Conservation (phyloP, 2,113 vertebrate genomes). For the Myodes glareolus region DNA sequence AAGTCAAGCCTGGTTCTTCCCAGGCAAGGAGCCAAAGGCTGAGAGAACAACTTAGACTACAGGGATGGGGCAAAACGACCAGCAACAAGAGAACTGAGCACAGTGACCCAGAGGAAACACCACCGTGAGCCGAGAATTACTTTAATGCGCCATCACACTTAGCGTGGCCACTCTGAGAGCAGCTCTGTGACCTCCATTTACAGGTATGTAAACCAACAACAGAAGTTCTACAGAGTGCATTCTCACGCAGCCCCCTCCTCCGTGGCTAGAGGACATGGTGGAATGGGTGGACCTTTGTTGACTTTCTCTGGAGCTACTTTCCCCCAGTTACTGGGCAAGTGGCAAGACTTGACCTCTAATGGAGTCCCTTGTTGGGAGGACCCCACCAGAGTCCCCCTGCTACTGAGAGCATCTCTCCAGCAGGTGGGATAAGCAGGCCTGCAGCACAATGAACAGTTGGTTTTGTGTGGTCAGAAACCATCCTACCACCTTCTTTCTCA, state of each 20-base stretch:
- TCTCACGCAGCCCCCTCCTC: background rate
- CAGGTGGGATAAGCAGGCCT: background rate
- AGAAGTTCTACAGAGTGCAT: background rate
- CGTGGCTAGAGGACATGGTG: background rate
- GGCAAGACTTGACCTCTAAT: background rate
- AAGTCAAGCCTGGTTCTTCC: conserved; percentile 24
- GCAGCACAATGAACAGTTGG: background rate
- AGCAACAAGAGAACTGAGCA: background rate
- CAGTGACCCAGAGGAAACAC: background rate
- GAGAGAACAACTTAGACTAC: background rate
- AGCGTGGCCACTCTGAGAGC: background rate
- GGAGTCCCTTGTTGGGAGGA: background rate
- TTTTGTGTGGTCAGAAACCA: background rate
- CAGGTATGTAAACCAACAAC: background rate
- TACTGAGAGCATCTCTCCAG: background rate
- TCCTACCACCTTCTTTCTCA: background rate
- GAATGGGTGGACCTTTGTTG: background rate
- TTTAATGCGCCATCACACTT: background rate
- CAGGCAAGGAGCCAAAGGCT: background rate
- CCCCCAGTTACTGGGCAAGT: background rate
- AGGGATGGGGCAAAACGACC: background rate
- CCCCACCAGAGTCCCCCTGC: background rate
- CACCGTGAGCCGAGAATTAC: background rate
- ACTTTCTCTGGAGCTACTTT: background rate
- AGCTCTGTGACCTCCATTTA: background rate